Evolutionary conservation across 2,797 vertebrate genomes (phyloP).

Genomic region (Pogonophryne albipinna): DNA sequence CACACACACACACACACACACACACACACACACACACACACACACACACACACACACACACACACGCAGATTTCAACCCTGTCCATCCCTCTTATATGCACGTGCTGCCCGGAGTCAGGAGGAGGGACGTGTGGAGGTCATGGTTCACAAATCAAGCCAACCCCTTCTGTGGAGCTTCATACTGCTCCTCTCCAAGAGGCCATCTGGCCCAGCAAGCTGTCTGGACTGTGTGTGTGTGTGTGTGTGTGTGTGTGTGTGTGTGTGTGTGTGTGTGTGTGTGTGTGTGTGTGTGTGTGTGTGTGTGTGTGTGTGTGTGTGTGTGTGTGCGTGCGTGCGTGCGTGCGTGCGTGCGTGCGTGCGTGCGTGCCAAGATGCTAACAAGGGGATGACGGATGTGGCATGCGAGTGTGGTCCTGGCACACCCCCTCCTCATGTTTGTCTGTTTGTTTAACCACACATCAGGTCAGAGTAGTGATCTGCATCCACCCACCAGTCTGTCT

Average conservation of each 20-base stretch:
- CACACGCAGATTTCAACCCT: slow-evolving; percentile 41
- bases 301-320: slow-evolving; percentile 6
- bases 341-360: slow-evolving; percentile 26
- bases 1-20: slow-evolving; percentile 25
- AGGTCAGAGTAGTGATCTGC: slow-evolving; percentile 43
- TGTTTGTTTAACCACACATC: slow-evolving; percentile 34
- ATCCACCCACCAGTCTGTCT: slow-evolving; percentile 22
- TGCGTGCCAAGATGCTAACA: too few species aligned
- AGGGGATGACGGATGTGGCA: neutral
- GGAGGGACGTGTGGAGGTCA: slow-evolving; percentile 63
- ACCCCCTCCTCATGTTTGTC: slow-evolving; percentile 31
- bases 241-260: slow-evolving; percentile 35
- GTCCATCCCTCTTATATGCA: slow-evolving; percentile 35
- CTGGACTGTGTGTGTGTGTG: slow-evolving; percentile 31
- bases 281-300: slow-evolving; percentile 11
- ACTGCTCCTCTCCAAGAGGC: slow-evolving; percentile 70
- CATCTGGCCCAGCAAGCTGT: slow-evolving; percentile 80
- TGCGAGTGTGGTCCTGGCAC: slow-evolving; percentile 40
- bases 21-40: slow-evolving; percentile 36
- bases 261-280: slow-evolving; percentile 21
- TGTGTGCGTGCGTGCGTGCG: slow-evolving; percentile 19
- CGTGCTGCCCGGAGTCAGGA: slow-evolving; percentile 53
- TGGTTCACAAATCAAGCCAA: slow-evolving; percentile 69
- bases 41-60: slow-evolving; percentile 22
- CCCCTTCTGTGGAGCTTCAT: slow-evolving; percentile 51